Percentiles rank a stretch among this genome's conserved stretches.
These are phyloP conservation scores for Lycocorax pyrrhopterus DNA, from an alignment of 2,113 vertebrate species.

Conservation along the genomic window DNA sequence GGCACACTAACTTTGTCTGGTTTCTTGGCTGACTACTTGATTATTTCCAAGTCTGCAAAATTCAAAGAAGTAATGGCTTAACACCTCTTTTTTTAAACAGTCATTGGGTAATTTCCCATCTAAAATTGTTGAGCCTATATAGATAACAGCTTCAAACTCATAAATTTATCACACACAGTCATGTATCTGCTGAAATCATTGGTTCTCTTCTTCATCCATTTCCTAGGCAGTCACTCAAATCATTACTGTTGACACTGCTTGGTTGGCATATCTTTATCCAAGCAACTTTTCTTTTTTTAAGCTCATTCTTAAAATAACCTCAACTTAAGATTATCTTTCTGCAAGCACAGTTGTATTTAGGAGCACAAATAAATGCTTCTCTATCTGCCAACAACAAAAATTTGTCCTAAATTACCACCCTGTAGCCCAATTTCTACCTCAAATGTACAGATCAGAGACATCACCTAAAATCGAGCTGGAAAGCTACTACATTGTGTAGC, in stretches of 20 bases:
- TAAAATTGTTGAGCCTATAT: not conserved
- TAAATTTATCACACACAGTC: not conserved
- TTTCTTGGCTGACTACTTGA: constrained; percentile 10
- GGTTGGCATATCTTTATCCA: not conserved
- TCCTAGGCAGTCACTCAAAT: not conserved
- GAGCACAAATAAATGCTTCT: not conserved
- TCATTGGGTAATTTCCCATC: not conserved
- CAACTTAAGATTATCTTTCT: not conserved
- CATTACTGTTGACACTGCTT: not conserved
- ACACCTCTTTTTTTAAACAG: not conserved
- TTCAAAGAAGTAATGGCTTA: not conserved
- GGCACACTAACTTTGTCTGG: not conserved
- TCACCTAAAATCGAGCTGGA: not conserved
- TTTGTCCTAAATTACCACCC: not conserved
- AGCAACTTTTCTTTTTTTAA: not conserved
- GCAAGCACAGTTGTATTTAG: not conserved
- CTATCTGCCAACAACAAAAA: not conserved
- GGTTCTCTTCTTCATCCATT: not conserved
- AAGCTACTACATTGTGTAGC: not conserved
- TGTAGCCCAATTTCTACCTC: not conserved
- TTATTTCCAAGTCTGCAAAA: not conserved
- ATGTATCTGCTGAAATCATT: not conserved
- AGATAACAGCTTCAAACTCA: not conserved
- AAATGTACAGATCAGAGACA: not conserved
- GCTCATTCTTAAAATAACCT: not conserved